phyloP scores from a whole-genome alignment of 2,888 invertebrate genomes.

The Callosobruchus maculatus region DNA sequence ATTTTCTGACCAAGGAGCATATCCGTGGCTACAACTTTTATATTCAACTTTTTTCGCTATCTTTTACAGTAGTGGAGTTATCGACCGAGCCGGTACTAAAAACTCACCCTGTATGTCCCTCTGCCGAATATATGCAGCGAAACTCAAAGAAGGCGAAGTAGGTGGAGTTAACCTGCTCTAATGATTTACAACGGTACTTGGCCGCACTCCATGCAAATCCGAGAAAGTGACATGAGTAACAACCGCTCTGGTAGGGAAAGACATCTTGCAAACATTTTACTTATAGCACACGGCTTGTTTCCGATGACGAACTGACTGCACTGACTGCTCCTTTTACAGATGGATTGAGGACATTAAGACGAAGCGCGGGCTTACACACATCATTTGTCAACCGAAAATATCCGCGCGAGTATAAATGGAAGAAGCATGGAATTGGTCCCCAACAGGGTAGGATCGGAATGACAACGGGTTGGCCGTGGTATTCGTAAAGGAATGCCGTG shows the following conservation, averaged over 20 bases:
- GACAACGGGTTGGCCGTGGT: neutral
- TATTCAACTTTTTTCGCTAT: too few relatives aligned
- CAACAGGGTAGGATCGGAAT: neutral
- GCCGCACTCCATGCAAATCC: neutral
- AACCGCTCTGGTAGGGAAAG: neutral
- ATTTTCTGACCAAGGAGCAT: too few relatives aligned
- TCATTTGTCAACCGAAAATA: constrained; percentile 41
- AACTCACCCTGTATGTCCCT: too few relatives aligned
- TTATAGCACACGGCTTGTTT: constrained; percentile 20
- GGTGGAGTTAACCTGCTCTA: neutral
- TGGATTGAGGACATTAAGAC: constrained; percentile 34
- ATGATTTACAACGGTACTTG: neutral
- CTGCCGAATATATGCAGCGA: neutral
- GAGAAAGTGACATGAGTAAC: neutral
- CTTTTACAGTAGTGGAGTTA: too few relatives aligned
- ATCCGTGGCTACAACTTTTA: too few relatives aligned
- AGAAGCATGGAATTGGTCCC: neutral
- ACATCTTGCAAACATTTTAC: neutral
- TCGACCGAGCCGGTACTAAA: too few relatives aligned
- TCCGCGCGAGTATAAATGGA: constrained; percentile 31
- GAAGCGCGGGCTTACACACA: constrained; percentile 32
- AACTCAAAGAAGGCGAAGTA: neutral
- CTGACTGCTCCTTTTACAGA: constrained; percentile 35
- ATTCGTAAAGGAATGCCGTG: neutral
- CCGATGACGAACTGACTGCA: constrained; percentile 25